Conservation (phyloP, 2,888 invertebrate species). For the Drosophila bunnanda region DNA sequence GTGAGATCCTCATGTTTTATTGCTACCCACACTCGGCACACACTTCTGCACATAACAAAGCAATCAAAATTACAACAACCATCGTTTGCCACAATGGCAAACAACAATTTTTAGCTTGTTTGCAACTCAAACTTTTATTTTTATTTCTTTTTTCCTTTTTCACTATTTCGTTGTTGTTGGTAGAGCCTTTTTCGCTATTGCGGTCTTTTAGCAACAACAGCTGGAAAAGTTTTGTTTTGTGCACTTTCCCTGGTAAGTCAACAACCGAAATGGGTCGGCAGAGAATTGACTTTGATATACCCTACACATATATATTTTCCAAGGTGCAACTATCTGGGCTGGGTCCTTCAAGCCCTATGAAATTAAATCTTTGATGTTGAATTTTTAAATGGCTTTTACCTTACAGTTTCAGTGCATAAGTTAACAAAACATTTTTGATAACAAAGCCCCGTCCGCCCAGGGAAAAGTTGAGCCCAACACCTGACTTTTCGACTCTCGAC, state of each 20-base stretch:
- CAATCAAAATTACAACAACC: slow-evolving; percentile 68
- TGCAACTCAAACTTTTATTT: slow-evolving; percentile 64
- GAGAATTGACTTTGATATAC: slow-evolving; percentile 36
- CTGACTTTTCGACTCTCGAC: slow-evolving; percentile 68
- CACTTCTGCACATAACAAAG: slow-evolving; percentile 53
- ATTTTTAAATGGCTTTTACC: slow-evolving; percentile 6
- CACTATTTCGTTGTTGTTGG: slow-evolving; percentile 28
- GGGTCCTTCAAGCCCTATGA: background rate
- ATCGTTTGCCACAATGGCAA: slow-evolving; percentile 61
- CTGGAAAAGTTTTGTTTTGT: slow-evolving; percentile 48
- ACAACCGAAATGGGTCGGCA: slow-evolving; percentile 33
- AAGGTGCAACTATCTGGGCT: slow-evolving; percentile 9
- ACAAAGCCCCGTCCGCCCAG: slow-evolving; percentile 41
- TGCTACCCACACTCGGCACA: slow-evolving; percentile 40
- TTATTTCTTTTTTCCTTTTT: slow-evolving; percentile 32
- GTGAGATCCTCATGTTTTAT: slow-evolving; percentile 54
- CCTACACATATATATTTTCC: background rate
- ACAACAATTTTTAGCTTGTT: slow-evolving; percentile 70
- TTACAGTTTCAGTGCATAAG: slow-evolving; percentile 43
- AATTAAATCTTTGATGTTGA: slow-evolving; percentile 6
- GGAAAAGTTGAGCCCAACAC: slow-evolving; percentile 69
- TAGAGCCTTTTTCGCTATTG: slow-evolving; percentile 41
- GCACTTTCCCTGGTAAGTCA: slow-evolving; percentile 65
- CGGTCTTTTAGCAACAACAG: slow-evolving; percentile 50
- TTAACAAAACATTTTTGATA: slow-evolving; percentile 68